A percentile compares a stretch with the other conserved stretches of the same genome.
Evolutionary conservation across 2,888 invertebrate species (phyloP).

Genomic region (Diadegma fenestrale): DNA sequence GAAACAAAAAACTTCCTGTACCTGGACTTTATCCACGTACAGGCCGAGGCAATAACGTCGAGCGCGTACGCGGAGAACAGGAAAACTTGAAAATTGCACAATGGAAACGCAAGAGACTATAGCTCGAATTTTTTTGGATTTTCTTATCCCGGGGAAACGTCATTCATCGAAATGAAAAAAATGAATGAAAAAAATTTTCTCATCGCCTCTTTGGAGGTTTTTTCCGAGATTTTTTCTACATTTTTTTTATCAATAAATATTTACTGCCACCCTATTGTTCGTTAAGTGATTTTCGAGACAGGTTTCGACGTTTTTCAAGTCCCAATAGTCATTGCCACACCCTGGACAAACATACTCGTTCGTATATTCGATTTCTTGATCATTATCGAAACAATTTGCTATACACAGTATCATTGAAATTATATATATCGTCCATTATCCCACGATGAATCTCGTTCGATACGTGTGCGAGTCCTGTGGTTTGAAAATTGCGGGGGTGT

Average conservation of each 20-base stretch:
- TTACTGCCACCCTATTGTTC: neutral
- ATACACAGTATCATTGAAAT: constrained; percentile 51
- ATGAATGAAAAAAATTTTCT: too few species aligned
- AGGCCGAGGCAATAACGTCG: neutral
- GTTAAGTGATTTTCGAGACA: too few species aligned
- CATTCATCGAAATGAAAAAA: too few species aligned
- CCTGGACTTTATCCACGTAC: neutral
- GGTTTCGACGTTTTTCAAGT: too few species aligned
- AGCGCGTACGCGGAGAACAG: neutral
- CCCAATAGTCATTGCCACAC: too few species aligned
- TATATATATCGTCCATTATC: constrained; percentile 45
- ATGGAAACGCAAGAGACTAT: too few species aligned
- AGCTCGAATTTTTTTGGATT: too few species aligned
- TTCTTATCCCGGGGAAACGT: too few species aligned
- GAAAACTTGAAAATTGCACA: too few species aligned
- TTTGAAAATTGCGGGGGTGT: constrained; percentile 35
- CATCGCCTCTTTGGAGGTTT: too few species aligned
- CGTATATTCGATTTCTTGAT: constrained; percentile 36
- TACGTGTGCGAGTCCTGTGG: neutral
- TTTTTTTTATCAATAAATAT: too few species aligned
- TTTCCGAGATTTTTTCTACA: too few species aligned
- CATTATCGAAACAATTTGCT: constrained; percentile 60
- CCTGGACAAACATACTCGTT: neutral
- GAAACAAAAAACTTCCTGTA: neutral
- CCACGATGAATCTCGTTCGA: constrained; percentile 17